These are phyloP conservation scores for Bungarus multicinctus DNA, from an alignment of 2,113 vertebrate genomes.

Conservation along the genomic window DNA sequence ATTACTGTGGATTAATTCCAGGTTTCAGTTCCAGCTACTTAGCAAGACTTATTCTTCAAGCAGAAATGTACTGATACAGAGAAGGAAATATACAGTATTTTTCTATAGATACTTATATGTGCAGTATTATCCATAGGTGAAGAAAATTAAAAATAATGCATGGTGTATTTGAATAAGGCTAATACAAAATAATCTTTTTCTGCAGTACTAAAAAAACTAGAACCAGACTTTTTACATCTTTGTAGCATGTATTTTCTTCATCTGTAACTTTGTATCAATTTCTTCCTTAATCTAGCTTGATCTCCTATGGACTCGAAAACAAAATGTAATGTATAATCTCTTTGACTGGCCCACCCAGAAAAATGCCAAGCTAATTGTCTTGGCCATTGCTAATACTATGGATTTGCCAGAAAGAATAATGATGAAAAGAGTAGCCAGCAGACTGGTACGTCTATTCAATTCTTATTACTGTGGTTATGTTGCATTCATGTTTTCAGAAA, in stretches of 20 bases:
- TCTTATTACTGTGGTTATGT: slow-evolving; percentile 14
- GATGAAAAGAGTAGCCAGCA: slow-evolving; percentile 93
- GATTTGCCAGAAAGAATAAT: slow-evolving; percentile 96
- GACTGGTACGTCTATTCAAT: slow-evolving; percentile 77
- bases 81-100: neutral
- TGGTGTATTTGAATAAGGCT: neutral
- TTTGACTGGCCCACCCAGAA: slow-evolving; percentile 94
- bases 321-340: slow-evolving; percentile 94
- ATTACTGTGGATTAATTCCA: neutral
- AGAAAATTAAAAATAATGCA: neutral
- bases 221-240: neutral
- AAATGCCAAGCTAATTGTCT: slow-evolving; percentile 85
- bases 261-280: slow-evolving; percentile 12
- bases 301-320: slow-evolving; percentile 94
- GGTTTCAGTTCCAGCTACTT: neutral
- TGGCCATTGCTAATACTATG: slow-evolving; percentile 98
- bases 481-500: neutral
- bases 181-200: neutral
- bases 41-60: slow-evolving; percentile 9
- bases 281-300: slow-evolving; percentile 76
- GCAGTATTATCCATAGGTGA: neutral
- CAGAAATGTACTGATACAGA: neutral
- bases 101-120: neutral
- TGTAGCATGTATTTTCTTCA: neutral
- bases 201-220: neutral